phyloP scores from a whole-genome alignment of 1,140 invertebrate genomes.

The Charaxes varanes region DNA sequence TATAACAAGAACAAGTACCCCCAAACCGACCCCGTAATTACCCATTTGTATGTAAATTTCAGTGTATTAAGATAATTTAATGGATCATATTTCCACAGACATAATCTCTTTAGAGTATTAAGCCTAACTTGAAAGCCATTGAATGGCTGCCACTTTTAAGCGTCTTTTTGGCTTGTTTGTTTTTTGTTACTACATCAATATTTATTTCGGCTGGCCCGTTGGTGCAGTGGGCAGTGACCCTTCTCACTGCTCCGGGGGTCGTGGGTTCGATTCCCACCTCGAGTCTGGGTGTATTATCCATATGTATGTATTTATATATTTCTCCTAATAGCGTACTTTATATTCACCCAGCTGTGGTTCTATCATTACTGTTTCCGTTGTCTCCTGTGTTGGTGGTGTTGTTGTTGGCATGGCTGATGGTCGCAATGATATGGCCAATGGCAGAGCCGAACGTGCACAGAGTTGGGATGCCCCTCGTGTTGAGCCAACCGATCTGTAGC shows the following conservation, averaged over 20 bases:
- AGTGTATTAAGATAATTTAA: slow-evolving; percentile 46
- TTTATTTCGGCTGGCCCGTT: no score
- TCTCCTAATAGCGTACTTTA: slow-evolving; percentile 42
- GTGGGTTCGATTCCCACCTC: no score
- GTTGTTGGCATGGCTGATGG: slow-evolving; percentile 35
- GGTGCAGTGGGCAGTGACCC: no score
- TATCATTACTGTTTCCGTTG: slow-evolving; percentile 55
- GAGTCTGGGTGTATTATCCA: no score
- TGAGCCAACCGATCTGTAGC: slow-evolving; percentile 45
- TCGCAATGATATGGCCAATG: slow-evolving; percentile 56
- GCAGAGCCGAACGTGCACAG: slow-evolving; percentile 53
- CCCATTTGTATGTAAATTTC: slow-evolving; percentile 57
- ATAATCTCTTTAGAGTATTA: slow-evolving; percentile 15
- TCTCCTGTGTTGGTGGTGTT: slow-evolving; percentile 27
- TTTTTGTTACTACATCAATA: no score
- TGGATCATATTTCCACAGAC: slow-evolving; percentile 31
- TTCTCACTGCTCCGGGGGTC: no score
- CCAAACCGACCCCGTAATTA: slow-evolving; percentile 41
- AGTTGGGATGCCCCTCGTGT: slow-evolving; percentile 56
- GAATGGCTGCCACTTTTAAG: no score
- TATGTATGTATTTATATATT: no score
- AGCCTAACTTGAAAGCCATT: slow-evolving; percentile 6
- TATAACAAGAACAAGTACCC: slow-evolving; percentile 49
- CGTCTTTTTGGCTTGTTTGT: no score
- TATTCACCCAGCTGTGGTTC: slow-evolving; percentile 39